phyloP scores from a whole-genome alignment of 2,797 vertebrate genomes.

The Vespertilio murinus region DNA sequence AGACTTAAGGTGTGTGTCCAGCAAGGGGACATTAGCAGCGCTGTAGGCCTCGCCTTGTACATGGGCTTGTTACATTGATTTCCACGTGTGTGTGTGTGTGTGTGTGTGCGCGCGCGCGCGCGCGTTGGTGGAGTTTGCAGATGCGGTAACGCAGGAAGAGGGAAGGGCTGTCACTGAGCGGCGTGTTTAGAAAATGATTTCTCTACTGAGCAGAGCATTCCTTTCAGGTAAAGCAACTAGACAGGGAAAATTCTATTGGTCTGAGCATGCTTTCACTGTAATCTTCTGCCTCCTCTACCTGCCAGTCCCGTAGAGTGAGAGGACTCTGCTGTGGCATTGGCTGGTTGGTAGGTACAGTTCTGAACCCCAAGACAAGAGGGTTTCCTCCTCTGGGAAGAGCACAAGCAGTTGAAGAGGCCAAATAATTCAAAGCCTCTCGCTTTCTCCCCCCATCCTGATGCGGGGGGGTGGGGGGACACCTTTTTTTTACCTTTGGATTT shows the following conservation, averaged over 20 bases:
- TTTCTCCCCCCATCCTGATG: neutral
- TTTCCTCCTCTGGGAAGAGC: neutral
- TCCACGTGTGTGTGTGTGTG: too few species aligned
- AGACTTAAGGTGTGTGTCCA: constrained; percentile 81
- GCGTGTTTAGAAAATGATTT: neutral
- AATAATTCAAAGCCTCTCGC: neutral
- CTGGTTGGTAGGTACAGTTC: neutral
- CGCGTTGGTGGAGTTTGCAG: neutral
- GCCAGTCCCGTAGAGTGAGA: neutral
- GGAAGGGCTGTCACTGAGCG: neutral
- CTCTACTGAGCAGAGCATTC: constrained; percentile 4
- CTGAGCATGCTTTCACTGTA: neutral
- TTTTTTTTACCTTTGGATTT: constrained; percentile 1
- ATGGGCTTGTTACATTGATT: constrained; percentile 61
- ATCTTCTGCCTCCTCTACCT: neutral
- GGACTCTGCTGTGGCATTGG: neutral
- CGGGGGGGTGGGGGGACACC: too few species aligned
- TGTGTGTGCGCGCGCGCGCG: too few species aligned
- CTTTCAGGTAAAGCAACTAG: constrained; percentile 1
- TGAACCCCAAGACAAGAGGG: neutral
- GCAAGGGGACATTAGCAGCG: constrained; percentile 69
- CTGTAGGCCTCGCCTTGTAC: constrained; percentile 58
- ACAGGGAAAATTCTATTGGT: neutral
- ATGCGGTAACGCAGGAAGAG: neutral
- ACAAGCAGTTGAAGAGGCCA: neutral